A percentile compares a stretch with the other conserved stretches of the same genome.
These are phyloP conservation scores for Pholis gunnellus DNA, from an alignment of 2,113 vertebrate species.

Conservation along the genomic window DNA sequence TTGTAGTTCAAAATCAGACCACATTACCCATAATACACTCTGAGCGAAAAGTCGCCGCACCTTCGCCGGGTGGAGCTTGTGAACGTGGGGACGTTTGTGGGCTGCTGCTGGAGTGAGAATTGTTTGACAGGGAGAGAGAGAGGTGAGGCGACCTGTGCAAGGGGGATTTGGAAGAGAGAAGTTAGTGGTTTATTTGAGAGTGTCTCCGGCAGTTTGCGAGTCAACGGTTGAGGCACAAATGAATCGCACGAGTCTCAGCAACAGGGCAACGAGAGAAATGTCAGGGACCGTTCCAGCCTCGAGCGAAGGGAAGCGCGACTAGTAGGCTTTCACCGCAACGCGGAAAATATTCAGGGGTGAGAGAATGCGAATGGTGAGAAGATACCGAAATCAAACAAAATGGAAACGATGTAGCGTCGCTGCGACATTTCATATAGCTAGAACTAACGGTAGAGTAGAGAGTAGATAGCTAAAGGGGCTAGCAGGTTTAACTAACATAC, in stretches of 20 bases:
- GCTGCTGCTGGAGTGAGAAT: slow-evolving; percentile 59
- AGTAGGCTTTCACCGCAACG: slow-evolving; percentile 73
- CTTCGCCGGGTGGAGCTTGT: slow-evolving; percentile 79
- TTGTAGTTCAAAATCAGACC: slow-evolving; percentile 50
- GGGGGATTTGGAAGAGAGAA: slow-evolving; percentile 41
- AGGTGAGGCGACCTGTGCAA: slow-evolving; percentile 47
- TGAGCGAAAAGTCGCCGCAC: slow-evolving; percentile 57
- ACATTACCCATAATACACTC: slow-evolving; percentile 78
- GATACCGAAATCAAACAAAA: slow-evolving; percentile 72
- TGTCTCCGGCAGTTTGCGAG: slow-evolving; percentile 28
- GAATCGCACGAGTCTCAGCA: slow-evolving; percentile 71
- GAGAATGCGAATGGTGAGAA: slow-evolving; percentile 84
- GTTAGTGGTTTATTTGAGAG: slow-evolving; percentile 29
- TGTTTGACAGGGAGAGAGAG: slow-evolving; percentile 77
- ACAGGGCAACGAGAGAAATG: slow-evolving; percentile 82
- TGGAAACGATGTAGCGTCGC: slow-evolving; percentile 83
- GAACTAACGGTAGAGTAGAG: slow-evolving; percentile 76
- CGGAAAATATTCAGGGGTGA: slow-evolving; percentile 70
- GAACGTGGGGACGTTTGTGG: slow-evolving; percentile 73
- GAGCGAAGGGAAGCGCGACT: slow-evolving; percentile 72
- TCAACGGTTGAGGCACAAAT: slow-evolving; percentile 45
- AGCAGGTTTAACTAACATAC: slow-evolving; percentile 75
- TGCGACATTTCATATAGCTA: slow-evolving; percentile 76
- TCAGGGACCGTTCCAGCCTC: slow-evolving; percentile 62
- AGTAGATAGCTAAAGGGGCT: slow-evolving; percentile 80